A percentile compares a stretch with the other conserved stretches of the same genome.
Evolutionary conservation across 1,140 invertebrate genomes (phyloP).

Genomic region (Aphidius ervi): DNA sequence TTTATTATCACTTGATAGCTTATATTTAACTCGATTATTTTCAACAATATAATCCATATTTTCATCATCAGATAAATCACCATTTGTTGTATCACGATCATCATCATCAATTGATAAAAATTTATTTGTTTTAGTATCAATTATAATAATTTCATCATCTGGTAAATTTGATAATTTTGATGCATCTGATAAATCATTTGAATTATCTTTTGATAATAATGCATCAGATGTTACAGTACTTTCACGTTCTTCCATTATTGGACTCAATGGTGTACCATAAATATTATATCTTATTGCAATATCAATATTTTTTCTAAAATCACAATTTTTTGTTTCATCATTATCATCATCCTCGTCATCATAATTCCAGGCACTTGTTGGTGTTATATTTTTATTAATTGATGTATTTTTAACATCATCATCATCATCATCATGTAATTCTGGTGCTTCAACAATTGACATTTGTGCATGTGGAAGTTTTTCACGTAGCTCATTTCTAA

Average conservation of each 20-base stretch:
- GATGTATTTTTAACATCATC: conserved; percentile 44
- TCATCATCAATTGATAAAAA: conserved; percentile 47
- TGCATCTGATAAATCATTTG: conserved; percentile 39
- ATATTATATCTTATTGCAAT: conserved; percentile 55
- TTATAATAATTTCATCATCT: conserved; percentile 54
- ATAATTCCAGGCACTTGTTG: conserved; percentile 40
- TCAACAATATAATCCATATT: conserved; percentile 35
- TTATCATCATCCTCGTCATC: conserved; percentile 39
- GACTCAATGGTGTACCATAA: conserved; percentile 58
- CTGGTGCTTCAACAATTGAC: conserved; percentile 43
- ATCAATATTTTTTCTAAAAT: conserved; percentile 32
- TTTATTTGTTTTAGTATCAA: conserved; percentile 56
- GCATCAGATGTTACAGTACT: conserved; percentile 45
- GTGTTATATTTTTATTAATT: conserved; percentile 31
- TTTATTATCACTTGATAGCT: conserved; percentile 5
- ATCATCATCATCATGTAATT: conserved; percentile 44
- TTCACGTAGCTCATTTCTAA: conserved; percentile 65
- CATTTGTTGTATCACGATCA: conserved; percentile 34
- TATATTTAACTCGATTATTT: conserved; percentile 16
- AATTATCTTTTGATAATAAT: conserved; percentile 38
- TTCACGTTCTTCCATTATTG: conserved; percentile 62
- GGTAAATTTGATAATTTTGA: conserved; percentile 42
- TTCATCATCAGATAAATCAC: conserved; percentile 41
- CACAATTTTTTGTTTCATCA: conserved; percentile 30
- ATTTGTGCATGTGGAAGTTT: conserved; percentile 68